Conservation (phyloP, 2,888 invertebrate species). For the Agrochola circellaris region DNA sequence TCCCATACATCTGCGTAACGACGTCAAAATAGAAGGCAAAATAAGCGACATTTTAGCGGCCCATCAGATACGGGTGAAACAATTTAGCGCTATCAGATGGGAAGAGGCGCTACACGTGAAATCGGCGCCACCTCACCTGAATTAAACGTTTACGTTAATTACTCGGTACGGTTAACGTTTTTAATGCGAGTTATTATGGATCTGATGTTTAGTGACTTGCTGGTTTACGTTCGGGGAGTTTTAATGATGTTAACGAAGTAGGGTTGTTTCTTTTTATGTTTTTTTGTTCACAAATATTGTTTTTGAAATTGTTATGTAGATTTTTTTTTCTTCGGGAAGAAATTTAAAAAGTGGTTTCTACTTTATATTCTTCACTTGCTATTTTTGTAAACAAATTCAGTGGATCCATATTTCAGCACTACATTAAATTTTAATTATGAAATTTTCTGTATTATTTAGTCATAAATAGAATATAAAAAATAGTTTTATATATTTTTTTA, state of each 20-base stretch:
- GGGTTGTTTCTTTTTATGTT: conserved; percentile 1
- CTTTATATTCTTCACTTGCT: too few species aligned
- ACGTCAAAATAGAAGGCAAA: conserved; percentile 48
- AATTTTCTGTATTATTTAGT: too few species aligned
- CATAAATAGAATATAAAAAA: too few species aligned
- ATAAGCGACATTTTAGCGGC: conserved; percentile 67
- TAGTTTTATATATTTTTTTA: too few species aligned
- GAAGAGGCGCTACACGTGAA: conserved; percentile 71
- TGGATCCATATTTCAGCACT: too few species aligned
- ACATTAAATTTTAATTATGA: too few species aligned
- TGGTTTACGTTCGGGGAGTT: conserved; percentile 47
- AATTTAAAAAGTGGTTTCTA: too few species aligned
- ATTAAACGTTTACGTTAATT: conserved; percentile 74
- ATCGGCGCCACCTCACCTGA: conserved; percentile 70
- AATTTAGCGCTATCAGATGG: conserved; percentile 89
- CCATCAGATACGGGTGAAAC: conserved; percentile 89
- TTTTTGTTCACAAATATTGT: background rate
- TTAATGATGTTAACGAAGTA: conserved; percentile 40
- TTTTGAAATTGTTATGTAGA: background rate
- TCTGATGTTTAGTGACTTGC: conserved; percentile 53
- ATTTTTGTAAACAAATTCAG: too few species aligned
- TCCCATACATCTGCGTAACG: conserved; percentile 3
- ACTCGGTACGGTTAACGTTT: conserved; percentile 68
- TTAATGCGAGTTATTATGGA: conserved; percentile 63
- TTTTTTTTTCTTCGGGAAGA: too few species aligned